Evolutionary conservation across 2,113 vertebrate genomes (phyloP).

Genomic region (Hyla sarda): DNA sequence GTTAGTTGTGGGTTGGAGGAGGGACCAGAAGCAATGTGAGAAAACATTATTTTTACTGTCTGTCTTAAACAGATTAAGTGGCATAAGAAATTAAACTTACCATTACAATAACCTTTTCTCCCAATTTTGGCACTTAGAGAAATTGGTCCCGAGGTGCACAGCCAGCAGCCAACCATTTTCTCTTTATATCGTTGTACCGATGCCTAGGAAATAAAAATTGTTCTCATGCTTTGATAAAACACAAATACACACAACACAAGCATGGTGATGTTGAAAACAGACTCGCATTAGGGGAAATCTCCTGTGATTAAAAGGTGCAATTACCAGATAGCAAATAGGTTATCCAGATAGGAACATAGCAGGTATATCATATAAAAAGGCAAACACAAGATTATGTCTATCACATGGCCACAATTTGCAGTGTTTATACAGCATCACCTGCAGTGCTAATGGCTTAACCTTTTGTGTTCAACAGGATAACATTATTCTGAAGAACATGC

Average conservation of each 20-base stretch:
- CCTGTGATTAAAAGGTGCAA: constrained; percentile 33
- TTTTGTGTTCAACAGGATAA: background rate
- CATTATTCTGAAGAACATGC: background rate
- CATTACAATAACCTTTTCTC: constrained; percentile 84
- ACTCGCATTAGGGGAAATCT: constrained; percentile 25
- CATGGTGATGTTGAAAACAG: background rate
- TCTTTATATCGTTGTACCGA: constrained; percentile 79
- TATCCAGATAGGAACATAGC: background rate
- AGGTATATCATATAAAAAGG: constrained; percentile 12
- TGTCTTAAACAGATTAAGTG: too few relatives aligned
- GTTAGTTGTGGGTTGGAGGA: too few relatives aligned
- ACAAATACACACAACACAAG: background rate
- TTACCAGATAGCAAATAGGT: constrained; percentile 18
- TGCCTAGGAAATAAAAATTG: constrained; percentile 69
- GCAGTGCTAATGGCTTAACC: background rate
- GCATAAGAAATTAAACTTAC: constrained; percentile 67
- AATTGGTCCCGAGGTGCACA: constrained; percentile 83
- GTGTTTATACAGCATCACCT: constrained; percentile 23
- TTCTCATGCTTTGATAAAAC: background rate
- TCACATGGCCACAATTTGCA: constrained; percentile 12
- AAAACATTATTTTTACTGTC: too few relatives aligned
- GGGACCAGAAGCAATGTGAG: too few relatives aligned
- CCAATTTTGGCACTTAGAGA: constrained; percentile 84
- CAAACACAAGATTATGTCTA: background rate
- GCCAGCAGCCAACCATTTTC: constrained; percentile 84